Percentiles rank a stretch among this genome's conserved stretches.
These are phyloP conservation scores for Acipenser oxyrinchus DNA, from an alignment of 2,797 vertebrate genomes.

Conservation along the genomic window DNA sequence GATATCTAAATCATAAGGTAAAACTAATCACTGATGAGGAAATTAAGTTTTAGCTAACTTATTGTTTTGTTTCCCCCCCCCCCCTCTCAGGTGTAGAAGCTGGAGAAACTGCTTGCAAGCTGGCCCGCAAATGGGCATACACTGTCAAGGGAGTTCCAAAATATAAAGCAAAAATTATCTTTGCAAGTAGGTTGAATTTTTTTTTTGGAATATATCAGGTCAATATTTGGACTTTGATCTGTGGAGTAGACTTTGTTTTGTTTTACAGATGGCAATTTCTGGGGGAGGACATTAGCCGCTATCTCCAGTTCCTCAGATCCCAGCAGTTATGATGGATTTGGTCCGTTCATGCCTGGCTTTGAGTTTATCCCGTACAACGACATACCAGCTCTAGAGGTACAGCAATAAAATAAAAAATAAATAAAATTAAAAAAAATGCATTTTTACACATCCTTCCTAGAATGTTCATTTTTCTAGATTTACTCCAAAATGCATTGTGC, in stretches of 20 bases:
- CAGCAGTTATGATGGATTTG: slow-evolving; percentile 89
- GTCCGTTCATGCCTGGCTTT: slow-evolving; percentile 92
- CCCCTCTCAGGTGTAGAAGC: slow-evolving; percentile 77
- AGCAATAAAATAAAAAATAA: no score
- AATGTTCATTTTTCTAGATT: no score
- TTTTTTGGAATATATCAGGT: not conserved
- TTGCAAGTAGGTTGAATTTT: slow-evolving; percentile 64
- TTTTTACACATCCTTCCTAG: no score
- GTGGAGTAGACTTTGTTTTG: not conserved
- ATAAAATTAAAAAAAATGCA: no score
- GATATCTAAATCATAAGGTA: no score
- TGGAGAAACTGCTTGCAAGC: slow-evolving; percentile 90
- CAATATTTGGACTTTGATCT: no score
- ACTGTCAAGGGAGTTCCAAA: slow-evolving; percentile 80
- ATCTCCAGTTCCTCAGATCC: slow-evolving; percentile 92
- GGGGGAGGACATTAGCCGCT: slow-evolving; percentile 91
- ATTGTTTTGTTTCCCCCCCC: no score
- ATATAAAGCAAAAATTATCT: slow-evolving; percentile 87
- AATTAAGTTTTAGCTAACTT: no score
- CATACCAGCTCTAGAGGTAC: slow-evolving; percentile 82
- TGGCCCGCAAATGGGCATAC: slow-evolving; percentile 91
- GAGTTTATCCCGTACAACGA: slow-evolving; percentile 83
- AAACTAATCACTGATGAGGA: no score
- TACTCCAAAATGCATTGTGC: no score
- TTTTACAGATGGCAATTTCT: slow-evolving; percentile 85